Percentiles rank a stretch among this genome's conserved stretches.
phyloP scores from a whole-genome alignment of 1,140 invertebrate species.

The Pararge aegeria region DNA sequence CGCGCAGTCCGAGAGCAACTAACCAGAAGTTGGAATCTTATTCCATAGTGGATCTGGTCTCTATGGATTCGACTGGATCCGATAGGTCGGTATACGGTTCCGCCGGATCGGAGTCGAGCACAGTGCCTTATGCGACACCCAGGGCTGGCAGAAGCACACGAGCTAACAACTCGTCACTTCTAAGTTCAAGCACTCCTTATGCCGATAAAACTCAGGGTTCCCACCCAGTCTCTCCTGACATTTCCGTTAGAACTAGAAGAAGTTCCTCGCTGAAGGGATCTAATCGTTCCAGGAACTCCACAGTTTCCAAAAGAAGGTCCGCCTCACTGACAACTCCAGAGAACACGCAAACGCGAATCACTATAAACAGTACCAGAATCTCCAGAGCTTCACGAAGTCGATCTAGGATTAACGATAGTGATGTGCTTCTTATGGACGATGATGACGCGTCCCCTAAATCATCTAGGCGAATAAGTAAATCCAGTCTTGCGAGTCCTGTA shows the following conservation, averaged over 20 bases:
- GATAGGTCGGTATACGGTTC: constrained; percentile 46
- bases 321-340: constrained; percentile 32
- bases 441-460: constrained; percentile 27
- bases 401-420: constrained; percentile 51
- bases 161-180: constrained; percentile 8
- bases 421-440: constrained; percentile 36
- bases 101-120: constrained; percentile 30
- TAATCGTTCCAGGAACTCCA: neutral
- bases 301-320: constrained; percentile 8
- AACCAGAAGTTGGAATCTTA: constrained; percentile 47
- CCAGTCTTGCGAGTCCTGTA: neutral
- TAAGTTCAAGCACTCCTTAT: constrained; percentile 54
- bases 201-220: neutral
- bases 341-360: constrained; percentile 25
- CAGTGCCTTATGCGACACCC: constrained; percentile 39
- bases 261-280: neutral
- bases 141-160: constrained; percentile 6
- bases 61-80: constrained; percentile 44
- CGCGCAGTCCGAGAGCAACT: constrained; percentile 30
- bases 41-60: constrained; percentile 63
- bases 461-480: neutral
- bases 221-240: neutral
- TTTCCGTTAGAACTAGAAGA: neutral
- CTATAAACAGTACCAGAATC: constrained; percentile 32
- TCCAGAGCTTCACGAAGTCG: constrained; percentile 37